Evolutionary conservation across 2,797 vertebrate species (phyloP), one percentile per base, ranked within the genome.

Genomic region (Gymnoscopelus braueri): DNA sequence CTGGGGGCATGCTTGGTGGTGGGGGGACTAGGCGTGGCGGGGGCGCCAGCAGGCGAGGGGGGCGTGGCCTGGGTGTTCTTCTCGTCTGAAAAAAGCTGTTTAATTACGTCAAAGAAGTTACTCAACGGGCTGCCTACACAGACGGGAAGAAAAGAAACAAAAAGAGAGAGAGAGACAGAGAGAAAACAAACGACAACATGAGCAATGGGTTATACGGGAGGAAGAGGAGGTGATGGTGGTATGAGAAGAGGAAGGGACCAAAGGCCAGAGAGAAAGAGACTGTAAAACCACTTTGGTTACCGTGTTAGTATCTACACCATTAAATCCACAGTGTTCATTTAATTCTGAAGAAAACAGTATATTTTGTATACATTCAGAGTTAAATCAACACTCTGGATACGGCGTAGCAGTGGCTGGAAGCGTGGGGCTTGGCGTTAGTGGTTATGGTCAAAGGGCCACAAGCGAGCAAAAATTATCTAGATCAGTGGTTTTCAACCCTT

Each of bases 21-120:
- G 32, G 32, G 32, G 32, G 93, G 93, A 93, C 94, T 95, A 95
- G 95, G 95, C 94, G 95, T 95, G 95, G 93, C 92, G 91, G 96
- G 95, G 83, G 95, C 92, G 92, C 95, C 95, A 73, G 96, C 39
- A 44, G 39, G 39, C 39, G 39, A 44, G 95, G 92, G 95, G 89
- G 7, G 1, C 32, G 32, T n/a, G n/a, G n/a, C 32, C 32, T 35
- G 32, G 95, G 95, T 89, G 80, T 96, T 98, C 96, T 98, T 98
- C 95, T 99, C 97, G 96, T 98, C 98, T 98, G 98, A 97, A 98
- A 99, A 99, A 96, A 99, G 97, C 96, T 98, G 97, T 97, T 98
- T 98, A 97, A 99, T 99, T 97, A 99, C 97, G 96, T 99, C 97
- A 98, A 99, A 98, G 98, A 99, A 98, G 97, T 97, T 99, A 98